Evolutionary conservation across 2,113 vertebrate species (phyloP).

Genomic region (Nanorana parkeri): DNA sequence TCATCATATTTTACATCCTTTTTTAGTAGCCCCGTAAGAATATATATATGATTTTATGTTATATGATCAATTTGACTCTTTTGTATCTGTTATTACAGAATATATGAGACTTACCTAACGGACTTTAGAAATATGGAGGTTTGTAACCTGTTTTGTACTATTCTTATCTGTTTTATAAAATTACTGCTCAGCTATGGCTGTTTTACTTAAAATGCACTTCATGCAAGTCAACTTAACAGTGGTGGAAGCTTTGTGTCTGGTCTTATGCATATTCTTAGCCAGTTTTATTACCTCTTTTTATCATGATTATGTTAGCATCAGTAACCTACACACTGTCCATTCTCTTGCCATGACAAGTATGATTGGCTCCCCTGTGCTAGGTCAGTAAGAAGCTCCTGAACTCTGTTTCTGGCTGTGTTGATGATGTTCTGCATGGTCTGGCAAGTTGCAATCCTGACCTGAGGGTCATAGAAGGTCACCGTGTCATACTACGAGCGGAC

Average conservation of each 20-base stretch:
- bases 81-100: neutral
- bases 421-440: conserved; percentile 82
- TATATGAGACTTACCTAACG: neutral
- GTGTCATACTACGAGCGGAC: conserved; percentile 83
- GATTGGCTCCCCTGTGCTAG: conserved; percentile 55
- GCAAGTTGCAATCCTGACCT: conserved; percentile 76
- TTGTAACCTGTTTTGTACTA: neutral
- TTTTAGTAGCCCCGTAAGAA: too few species aligned
- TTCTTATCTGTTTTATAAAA: neutral
- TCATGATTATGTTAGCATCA: neutral
- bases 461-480: conserved; percentile 81
- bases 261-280: neutral
- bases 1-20: too few species aligned
- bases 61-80: neutral
- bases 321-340: neutral
- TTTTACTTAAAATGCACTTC: neutral
- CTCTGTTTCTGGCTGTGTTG: conserved; percentile 78
- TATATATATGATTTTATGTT: too few species aligned
- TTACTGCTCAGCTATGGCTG: neutral
- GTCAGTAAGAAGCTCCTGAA: conserved; percentile 85
- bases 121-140: conserved; percentile 26
- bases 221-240: neutral
- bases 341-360: too few species aligned
- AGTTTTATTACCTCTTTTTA: neutral
- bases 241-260: neutral